These are phyloP conservation scores for Orthonyx spaldingii DNA, from an alignment of 2,113 vertebrate species.

Conservation along the genomic window DNA sequence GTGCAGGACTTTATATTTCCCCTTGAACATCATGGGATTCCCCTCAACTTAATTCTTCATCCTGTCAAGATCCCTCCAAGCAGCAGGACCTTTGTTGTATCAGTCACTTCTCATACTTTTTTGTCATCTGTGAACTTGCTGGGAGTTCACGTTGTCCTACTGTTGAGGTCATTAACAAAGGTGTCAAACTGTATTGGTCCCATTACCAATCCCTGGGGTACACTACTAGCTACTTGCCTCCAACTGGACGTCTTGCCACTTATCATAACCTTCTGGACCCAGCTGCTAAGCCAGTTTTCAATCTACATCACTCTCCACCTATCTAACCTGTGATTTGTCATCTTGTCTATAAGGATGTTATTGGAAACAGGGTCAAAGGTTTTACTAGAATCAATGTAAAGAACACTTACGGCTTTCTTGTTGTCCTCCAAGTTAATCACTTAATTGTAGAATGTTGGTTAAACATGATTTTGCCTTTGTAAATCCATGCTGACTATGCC, in stretches of 20 bases:
- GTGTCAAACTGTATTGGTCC: fast-evolving
- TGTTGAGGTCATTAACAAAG: not conserved
- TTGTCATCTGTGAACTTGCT: not conserved
- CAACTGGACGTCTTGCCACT: not conserved
- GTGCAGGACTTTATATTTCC: not conserved
- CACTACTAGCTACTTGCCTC: not conserved
- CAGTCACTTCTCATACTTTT: not conserved
- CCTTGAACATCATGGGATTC: not conserved
- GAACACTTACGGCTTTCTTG: not conserved
- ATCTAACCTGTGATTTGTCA: not conserved
- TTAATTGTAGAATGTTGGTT: not conserved
- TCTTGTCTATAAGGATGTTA: not conserved
- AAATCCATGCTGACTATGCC: not conserved
- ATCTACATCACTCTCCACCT: not conserved
- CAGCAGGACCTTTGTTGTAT: not conserved
- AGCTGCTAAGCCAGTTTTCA: not conserved
- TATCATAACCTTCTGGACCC: not conserved
- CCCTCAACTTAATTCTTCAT: not conserved
- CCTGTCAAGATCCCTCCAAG: not conserved
- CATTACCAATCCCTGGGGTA: not conserved
- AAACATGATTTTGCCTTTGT: not conserved
- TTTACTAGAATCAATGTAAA: not conserved
- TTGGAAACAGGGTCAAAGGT: not conserved
- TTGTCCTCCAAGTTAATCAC: not conserved
- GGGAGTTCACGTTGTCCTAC: not conserved